Evolutionary conservation across 2,797 vertebrate genomes (phyloP).

Genomic region (Sylvia borin): DNA sequence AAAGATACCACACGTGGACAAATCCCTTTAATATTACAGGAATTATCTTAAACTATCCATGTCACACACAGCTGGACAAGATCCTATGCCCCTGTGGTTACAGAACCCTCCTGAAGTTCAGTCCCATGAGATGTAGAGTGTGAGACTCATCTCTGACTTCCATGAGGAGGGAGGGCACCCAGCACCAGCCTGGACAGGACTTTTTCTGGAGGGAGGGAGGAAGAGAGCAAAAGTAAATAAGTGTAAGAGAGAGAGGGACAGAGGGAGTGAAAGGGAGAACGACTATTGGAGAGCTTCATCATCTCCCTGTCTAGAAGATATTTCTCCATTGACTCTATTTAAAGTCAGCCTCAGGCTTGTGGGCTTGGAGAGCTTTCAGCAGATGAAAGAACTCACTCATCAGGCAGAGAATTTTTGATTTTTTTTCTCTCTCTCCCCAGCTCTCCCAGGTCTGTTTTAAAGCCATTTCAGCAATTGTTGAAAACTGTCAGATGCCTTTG

Average conservation of each 20-base stretch:
- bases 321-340: constrained; percentile 67
- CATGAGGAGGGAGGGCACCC: neutral
- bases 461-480: constrained; percentile 74
- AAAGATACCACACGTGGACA: neutral
- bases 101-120: neutral
- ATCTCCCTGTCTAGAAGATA: constrained; percentile 57
- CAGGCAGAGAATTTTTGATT: constrained; percentile 41
- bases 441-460: constrained; percentile 69
- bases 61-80: neutral
- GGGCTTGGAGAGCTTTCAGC: constrained; percentile 36
- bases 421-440: neutral
- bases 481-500: constrained; percentile 74
- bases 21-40: neutral
- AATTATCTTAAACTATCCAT: neutral
- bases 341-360: constrained; percentile 63
- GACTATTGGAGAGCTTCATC: constrained; percentile 32
- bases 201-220: neutral
- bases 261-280: neutral
- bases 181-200: neutral
- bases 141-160: neutral
- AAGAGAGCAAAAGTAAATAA: neutral
- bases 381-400: constrained; percentile 71
- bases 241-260: neutral
- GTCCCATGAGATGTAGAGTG: neutral
- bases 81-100: neutral